Conservation (phyloP, 1,140 invertebrate species). For the Meloidogyne floridensis region DNA sequence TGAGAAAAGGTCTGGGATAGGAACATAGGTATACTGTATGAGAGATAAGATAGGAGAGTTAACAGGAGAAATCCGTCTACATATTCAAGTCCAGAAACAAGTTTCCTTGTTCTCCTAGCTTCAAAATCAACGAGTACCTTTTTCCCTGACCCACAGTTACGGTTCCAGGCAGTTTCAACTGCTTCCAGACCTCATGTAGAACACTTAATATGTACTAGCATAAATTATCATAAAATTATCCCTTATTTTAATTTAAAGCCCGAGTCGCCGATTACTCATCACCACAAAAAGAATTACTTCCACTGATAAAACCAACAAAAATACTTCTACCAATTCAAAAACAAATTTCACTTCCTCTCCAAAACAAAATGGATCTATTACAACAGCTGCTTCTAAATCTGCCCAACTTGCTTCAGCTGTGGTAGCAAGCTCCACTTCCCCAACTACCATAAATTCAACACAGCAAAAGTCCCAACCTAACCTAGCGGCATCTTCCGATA, state of each 20-base stretch:
- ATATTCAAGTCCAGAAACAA: too few relatives aligned
- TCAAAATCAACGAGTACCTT: too few relatives aligned
- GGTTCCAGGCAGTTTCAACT: too few relatives aligned
- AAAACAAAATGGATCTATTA: conserved; percentile 6
- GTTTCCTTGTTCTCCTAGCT: too few relatives aligned
- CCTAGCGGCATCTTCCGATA: not conserved
- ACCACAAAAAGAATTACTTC: not conserved
- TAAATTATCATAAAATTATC: not conserved
- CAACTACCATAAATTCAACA: not conserved
- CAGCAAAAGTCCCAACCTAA: not conserved
- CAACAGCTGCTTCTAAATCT: not conserved
- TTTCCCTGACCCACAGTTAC: too few relatives aligned
- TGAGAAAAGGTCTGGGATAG: not conserved
- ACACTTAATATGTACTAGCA: too few relatives aligned
- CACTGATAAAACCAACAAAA: not conserved
- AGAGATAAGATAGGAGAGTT: too few relatives aligned
- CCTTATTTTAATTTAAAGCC: not conserved
- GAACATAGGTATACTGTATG: not conserved
- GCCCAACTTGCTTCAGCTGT: not conserved
- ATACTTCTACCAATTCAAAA: not conserved
- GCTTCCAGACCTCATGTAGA: too few relatives aligned
- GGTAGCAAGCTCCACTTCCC: not conserved
- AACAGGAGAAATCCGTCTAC: too few relatives aligned
- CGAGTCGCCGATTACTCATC: not conserved
- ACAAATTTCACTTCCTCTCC: not conserved